Conservation (phyloP, 1,140 invertebrate species). For the Cydia splendana region DNA sequence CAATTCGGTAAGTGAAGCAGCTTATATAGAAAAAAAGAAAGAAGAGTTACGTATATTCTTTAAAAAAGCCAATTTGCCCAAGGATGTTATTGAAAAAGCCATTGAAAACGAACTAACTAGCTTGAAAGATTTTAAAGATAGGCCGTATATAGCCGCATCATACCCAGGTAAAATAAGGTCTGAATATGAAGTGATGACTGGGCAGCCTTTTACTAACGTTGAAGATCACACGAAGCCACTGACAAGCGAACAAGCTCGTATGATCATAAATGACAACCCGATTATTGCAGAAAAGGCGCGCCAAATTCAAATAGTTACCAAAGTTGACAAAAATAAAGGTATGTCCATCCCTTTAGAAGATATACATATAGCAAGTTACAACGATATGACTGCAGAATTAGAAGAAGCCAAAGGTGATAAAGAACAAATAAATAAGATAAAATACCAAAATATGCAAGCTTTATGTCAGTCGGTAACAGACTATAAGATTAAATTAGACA, state of each 20-base stretch:
- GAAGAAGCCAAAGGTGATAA: conserved; percentile 51
- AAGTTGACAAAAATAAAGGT: conserved; percentile 46
- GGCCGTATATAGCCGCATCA: conserved; percentile 63
- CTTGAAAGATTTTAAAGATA: conserved; percentile 43
- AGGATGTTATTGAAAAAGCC: conserved; percentile 56
- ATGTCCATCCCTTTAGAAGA: conserved; percentile 59
- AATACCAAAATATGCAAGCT: conserved; percentile 65
- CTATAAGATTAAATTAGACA: conserved; percentile 44
- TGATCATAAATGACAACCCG: conserved; percentile 64
- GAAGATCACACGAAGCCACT: conserved; percentile 60
- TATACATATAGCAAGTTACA: conserved; percentile 57
- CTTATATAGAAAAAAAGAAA: conserved; percentile 59
- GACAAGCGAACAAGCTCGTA: conserved; percentile 58
- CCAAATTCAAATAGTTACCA: conserved; percentile 68
- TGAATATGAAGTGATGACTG: conserved; percentile 72
- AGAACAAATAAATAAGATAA: conserved; percentile 57
- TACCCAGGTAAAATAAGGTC: conserved; percentile 55
- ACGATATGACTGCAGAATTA: conserved; percentile 57
- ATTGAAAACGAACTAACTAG: conserved; percentile 70
- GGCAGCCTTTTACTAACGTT: conserved; percentile 69
- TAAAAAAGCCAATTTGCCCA: conserved; percentile 56
- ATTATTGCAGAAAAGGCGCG: conserved; percentile 67
- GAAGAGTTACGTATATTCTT: conserved; percentile 63
- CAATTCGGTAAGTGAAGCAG: conserved; percentile 32
- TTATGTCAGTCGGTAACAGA: conserved; percentile 56